Evolutionary conservation across 1,140 invertebrate genomes (phyloP).

Genomic region (Dendrolimus kikuchii): DNA sequence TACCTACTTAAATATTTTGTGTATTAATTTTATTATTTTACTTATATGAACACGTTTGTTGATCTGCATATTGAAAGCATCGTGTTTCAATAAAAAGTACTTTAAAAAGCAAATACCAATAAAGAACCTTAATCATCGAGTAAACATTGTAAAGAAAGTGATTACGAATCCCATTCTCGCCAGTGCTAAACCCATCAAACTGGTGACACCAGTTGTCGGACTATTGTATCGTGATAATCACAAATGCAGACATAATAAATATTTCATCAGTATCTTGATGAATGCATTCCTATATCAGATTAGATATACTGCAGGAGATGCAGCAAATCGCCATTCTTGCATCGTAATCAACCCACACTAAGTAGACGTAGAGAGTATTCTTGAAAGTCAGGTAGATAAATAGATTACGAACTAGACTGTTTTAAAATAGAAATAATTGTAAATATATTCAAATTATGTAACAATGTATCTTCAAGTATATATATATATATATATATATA

Average conservation of each 20-base stretch:
- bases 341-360: constrained; percentile 36
- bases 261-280: constrained; percentile 29
- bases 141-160: neutral
- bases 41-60: too few species aligned
- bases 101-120: too few species aligned
- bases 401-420: too few species aligned
- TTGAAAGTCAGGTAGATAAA: constrained; percentile 1
- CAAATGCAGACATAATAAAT: constrained; percentile 17
- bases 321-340: constrained; percentile 28
- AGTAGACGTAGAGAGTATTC: constrained; percentile 21
- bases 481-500: too few species aligned
- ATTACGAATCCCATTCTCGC: neutral
- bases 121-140: too few species aligned
- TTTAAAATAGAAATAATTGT: too few species aligned
- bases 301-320: constrained; percentile 34
- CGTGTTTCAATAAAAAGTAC: too few species aligned
- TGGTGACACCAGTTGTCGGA: constrained; percentile 5
- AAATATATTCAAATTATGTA: too few species aligned
- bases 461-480: too few species aligned
- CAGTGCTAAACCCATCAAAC: constrained; percentile 11
- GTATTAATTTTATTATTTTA: too few species aligned
- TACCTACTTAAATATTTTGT: too few species aligned
- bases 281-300: constrained; percentile 37
- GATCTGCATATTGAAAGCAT: too few species aligned
- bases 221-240: constrained; percentile 19